Evolutionary conservation across 2,797 vertebrate species (phyloP).

Genomic region (Alca torda): DNA sequence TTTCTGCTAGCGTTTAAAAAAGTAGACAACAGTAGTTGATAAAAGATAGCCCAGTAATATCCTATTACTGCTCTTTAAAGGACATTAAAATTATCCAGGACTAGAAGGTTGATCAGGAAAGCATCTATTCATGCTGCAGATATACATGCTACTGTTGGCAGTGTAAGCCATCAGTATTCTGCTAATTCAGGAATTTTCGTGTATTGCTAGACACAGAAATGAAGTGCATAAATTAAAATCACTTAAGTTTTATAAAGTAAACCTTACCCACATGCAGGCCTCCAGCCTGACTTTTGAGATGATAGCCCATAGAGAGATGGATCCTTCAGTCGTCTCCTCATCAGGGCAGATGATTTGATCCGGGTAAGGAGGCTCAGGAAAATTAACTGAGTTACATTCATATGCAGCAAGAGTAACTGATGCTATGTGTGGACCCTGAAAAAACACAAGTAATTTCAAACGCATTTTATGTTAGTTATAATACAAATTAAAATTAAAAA

Average conservation of each 20-base stretch:
- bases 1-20: background rate
- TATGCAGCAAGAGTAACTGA: slow-evolving; percentile 97
- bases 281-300: slow-evolving; percentile 99
- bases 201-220: background rate
- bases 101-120: background rate
- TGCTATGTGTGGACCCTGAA: slow-evolving; percentile 92
- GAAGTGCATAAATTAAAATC: background rate
- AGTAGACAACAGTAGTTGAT: background rate
- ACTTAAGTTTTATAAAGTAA: background rate
- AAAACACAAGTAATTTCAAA: background rate
- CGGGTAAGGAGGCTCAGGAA: slow-evolving; percentile 97
- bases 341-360: slow-evolving; percentile 94
- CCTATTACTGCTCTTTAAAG: background rate
- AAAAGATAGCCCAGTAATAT: background rate
- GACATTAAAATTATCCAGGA: background rate
- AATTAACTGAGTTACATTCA: slow-evolving; percentile 96
- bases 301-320: slow-evolving; percentile 92
- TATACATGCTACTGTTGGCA: background rate
- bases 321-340: slow-evolving; percentile 74
- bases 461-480: background rate
- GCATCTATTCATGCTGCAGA: background rate
- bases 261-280: slow-evolving; percentile 99
- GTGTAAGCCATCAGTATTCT: background rate
- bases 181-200: background rate
- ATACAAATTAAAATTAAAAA: background rate